Base-by-base conservation (phyloP, 2,888 invertebrate species). In the Noctuana brunneofusca region DNA sequence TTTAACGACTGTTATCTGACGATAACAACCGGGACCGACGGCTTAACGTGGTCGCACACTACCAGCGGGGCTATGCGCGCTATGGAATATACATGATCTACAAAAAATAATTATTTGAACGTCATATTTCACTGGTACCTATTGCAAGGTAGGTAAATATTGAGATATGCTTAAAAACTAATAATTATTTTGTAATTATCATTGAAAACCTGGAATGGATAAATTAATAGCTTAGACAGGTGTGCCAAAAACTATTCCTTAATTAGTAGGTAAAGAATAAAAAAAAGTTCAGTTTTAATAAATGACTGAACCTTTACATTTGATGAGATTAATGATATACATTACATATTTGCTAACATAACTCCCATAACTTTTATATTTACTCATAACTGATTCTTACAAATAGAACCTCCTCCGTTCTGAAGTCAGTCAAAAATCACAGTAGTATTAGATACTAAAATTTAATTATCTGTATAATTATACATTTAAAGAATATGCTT, bases 381-480 rank as follows among this genome's bases (percentile, higher is more conserved):
- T 27, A 27, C 5, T 35, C n/a, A n/a, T n/a, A n/a, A n/a, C n/a
- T n/a, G 3, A 43, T 43, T 18, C 18, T 43, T 18, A 43, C 9
- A 43, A 43, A n/a, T n/a, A n/a, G n/a, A n/a, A n/a, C n/a, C n/a
- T n/a, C n/a, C n/a, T n/a, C n/a, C n/a, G n/a, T n/a, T n/a, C n/a
- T n/a, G n/a, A n/a, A n/a, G n/a, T n/a, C n/a, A n/a, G 27, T 27
- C 3, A 3, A 27, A 27, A 22, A 22, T 48, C 48, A 48, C 48
- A 48, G 48, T 22, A 22, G 22, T n/a, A 22, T 48, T 22, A n/a
- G 48, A 22, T 43, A 43, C 48, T 46, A 12, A 22, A 24, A n/a
- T 22, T 22, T 48, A 22, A 5, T 22, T 22, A 22, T n/a, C 2
- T 11, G 12, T 8, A 1, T 16, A 41, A 2, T 8, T 41, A 32